phyloP scores from a whole-genome alignment of 2,797 vertebrate genomes.

The Chelon labrosus region DNA sequence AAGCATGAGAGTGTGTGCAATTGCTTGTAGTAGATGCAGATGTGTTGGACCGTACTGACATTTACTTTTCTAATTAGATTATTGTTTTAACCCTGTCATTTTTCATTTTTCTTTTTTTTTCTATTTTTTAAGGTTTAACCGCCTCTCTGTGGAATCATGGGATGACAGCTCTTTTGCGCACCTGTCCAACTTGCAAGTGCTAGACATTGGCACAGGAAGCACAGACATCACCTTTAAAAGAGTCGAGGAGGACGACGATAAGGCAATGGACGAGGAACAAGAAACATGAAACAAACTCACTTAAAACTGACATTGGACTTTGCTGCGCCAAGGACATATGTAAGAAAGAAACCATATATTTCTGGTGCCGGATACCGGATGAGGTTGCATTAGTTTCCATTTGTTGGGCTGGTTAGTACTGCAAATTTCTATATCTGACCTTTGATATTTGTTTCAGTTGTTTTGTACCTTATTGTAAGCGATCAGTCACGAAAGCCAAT shows the following conservation, averaged over 20 bases:
- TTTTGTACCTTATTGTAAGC: conserved; percentile 28
- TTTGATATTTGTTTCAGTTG: conserved; percentile 34
- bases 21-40: no score
- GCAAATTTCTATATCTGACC: conserved; percentile 56
- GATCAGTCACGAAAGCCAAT: conserved; percentile 7
- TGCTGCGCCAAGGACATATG: neutral
- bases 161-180: conserved; percentile 91
- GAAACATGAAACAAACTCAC: conserved; percentile 30
- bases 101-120: neutral
- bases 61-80: neutral
- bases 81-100: neutral
- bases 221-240: conserved; percentile 77
- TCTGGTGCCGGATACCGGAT: conserved; percentile 84
- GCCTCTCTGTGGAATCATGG: conserved; percentile 88
- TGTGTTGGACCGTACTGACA: neutral
- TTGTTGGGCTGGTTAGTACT: conserved; percentile 60
- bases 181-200: conserved; percentile 90
- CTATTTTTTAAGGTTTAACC: conserved; percentile 88
- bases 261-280: conserved; percentile 66
- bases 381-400: conserved; percentile 55
- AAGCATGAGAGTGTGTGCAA: no score
- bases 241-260: conserved; percentile 79
- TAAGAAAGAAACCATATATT: conserved; percentile 38
- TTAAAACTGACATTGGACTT: conserved; percentile 33
- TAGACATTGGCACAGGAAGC: conserved; percentile 91